Conservation (phyloP, 2,113 vertebrate species). For the Argyrosomus japonicus region DNA sequence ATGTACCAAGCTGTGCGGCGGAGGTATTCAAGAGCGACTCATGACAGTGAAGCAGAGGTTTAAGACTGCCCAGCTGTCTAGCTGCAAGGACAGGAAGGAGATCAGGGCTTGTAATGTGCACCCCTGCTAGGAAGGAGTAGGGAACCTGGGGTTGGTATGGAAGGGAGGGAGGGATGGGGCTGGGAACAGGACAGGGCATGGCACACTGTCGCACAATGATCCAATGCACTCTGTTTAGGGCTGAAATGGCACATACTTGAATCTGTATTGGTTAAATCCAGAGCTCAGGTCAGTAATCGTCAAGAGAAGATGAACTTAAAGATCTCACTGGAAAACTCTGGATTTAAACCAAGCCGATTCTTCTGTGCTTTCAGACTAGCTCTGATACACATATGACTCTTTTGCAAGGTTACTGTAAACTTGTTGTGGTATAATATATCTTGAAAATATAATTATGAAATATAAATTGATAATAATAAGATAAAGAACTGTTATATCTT, state of each 20-base stretch:
- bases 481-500: conserved; percentile 76
- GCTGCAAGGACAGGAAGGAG: conserved; percentile 99
- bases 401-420: conserved; percentile 86
- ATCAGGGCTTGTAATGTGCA: conserved; percentile 97
- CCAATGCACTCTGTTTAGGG: conserved; percentile 80
- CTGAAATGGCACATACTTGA: conserved; percentile 80
- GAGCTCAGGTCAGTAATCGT: conserved; percentile 39
- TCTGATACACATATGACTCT: conserved; percentile 76
- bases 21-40: conserved; percentile 96
- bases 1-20: conserved; percentile 93
- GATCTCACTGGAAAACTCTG: conserved; percentile 50
- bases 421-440: conserved; percentile 84
- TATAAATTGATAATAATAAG: conserved; percentile 73
- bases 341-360: conserved; percentile 65
- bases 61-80: conserved; percentile 92
- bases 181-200: conserved; percentile 47
- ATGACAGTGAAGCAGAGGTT: conserved; percentile 97
- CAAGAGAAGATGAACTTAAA: conserved; percentile 29
- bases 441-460: conserved; percentile 73
- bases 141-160: conserved; percentile 18
- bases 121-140: conserved; percentile 88
- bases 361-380: conserved; percentile 75
- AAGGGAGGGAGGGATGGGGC: conserved; percentile 15
- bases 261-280: conserved; percentile 83
- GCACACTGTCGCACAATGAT: conserved; percentile 71